A percentile compares a stretch with the other conserved stretches of the same genome.
Conservation (phyloP, 2,797 vertebrate species). For the Gallinago stenura region DNA sequence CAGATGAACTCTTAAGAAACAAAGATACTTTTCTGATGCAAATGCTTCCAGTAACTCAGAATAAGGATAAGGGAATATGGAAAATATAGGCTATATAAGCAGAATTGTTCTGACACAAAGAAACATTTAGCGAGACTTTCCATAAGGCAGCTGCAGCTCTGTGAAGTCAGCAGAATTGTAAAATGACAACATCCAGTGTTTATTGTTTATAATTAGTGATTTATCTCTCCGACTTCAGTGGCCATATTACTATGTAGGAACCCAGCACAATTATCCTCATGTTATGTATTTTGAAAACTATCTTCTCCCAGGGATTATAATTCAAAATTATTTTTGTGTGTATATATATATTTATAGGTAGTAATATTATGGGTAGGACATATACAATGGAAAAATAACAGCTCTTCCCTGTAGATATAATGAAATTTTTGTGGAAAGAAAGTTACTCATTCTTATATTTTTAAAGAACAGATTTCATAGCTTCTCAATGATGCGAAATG, state of each 20-base stretch:
- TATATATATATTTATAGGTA: not conserved
- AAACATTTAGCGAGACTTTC: slow-evolving; percentile 47
- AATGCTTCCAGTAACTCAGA: slow-evolving; percentile 16
- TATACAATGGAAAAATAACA: not conserved
- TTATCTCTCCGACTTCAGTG: slow-evolving; percentile 41
- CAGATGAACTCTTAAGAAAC: slow-evolving; percentile 58
- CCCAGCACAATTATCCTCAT: slow-evolving; percentile 23
- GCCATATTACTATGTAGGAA: slow-evolving; percentile 12
- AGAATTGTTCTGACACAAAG: slow-evolving; percentile 59
- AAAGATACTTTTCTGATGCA: slow-evolving; percentile 23
- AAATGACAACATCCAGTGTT: slow-evolving; percentile 45
- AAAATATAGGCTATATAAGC: slow-evolving; percentile 17
- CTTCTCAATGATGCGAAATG: not conserved
- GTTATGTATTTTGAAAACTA: slow-evolving; percentile 55
- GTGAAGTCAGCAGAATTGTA: slow-evolving; percentile 62
- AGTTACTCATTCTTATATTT: not conserved
- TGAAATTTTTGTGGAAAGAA: not conserved
- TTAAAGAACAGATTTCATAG: not conserved
- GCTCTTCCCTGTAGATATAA: not conserved
- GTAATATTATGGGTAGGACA: not conserved
- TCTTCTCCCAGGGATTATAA: slow-evolving; percentile 29
- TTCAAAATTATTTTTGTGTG: not conserved
- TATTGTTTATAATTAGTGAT: slow-evolving; percentile 60
- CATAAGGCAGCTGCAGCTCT: slow-evolving; percentile 63
- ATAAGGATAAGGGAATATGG: slow-evolving; percentile 37